phyloP scores from a whole-genome alignment of 2,888 invertebrate species.

The Sarcophaga caerulescens region DNA sequence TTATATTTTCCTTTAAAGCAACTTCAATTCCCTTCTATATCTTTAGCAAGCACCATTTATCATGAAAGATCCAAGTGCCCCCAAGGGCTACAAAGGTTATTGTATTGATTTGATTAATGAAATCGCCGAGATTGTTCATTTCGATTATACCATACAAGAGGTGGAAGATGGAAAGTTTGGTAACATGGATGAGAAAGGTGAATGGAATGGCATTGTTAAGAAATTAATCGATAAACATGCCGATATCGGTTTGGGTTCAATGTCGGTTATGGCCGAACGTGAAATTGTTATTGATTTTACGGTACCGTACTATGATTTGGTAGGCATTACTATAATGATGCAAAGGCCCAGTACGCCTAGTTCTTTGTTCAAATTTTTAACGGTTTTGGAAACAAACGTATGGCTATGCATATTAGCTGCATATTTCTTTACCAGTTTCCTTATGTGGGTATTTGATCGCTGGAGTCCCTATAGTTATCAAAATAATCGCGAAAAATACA shows the following conservation, averaged over 20 bases:
- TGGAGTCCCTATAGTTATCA: slow-evolving; percentile 99
- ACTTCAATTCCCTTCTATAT: slow-evolving; percentile 74
- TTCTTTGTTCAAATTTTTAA: slow-evolving; percentile 97
- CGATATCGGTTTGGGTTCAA: slow-evolving; percentile 95
- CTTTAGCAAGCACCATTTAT: slow-evolving; percentile 91
- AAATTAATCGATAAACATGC: slow-evolving; percentile 92
- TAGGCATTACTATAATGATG: slow-evolving; percentile 98
- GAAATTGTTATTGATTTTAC: slow-evolving; percentile 99
- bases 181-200: slow-evolving; percentile 91
- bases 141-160: slow-evolving; percentile 93
- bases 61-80: slow-evolving; percentile 85
- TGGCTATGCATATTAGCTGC: slow-evolving; percentile 98
- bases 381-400: slow-evolving; percentile 96
- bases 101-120: slow-evolving; percentile 96
- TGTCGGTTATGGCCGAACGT: slow-evolving; percentile 98
- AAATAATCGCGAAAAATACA: slow-evolving; percentile 95
- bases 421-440: slow-evolving; percentile 95
- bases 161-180: slow-evolving; percentile 93
- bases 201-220: slow-evolving; percentile 93
- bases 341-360: slow-evolving; percentile 93
- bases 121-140: slow-evolving; percentile 91
- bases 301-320: slow-evolving; percentile 98
- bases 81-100: slow-evolving; percentile 90
- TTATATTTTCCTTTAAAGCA: neutral
- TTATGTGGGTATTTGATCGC: slow-evolving; percentile 98